Evolutionary conservation across 2,113 vertebrate species (phyloP).

Genomic region (Grammomys surdaster): DNA sequence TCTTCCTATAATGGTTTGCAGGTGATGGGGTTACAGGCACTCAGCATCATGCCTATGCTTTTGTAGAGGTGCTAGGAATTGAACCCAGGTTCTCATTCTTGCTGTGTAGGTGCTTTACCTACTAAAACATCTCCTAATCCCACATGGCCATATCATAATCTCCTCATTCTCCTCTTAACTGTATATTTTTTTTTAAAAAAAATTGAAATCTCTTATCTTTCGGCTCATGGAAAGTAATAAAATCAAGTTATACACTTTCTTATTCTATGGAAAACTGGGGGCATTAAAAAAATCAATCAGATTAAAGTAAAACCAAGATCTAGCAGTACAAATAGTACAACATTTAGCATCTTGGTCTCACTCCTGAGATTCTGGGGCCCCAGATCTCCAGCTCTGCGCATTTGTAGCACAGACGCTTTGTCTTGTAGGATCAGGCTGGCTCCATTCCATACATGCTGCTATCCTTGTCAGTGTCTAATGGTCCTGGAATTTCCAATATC

Average conservation of each 20-base stretch:
- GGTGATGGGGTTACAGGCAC: neutral
- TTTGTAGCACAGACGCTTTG: neutral
- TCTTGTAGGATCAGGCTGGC: neutral
- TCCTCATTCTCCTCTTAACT: neutral
- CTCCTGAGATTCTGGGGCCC: neutral
- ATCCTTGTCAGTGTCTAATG: neutral
- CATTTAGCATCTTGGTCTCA: too few relatives aligned
- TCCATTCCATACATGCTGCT: neutral
- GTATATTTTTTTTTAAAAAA: neutral
- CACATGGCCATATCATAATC: neutral
- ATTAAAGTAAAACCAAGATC: neutral
- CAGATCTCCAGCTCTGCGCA: neutral
- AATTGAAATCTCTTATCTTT: neutral
- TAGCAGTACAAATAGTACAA: neutral
- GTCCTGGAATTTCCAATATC: neutral
- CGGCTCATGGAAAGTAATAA: neutral
- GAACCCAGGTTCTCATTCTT: neutral
- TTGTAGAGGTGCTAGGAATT: neutral
- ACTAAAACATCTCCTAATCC: neutral
- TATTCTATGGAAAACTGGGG: neutral
- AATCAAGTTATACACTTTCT: neutral
- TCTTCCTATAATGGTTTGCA: neutral
- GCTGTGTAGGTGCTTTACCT: neutral
- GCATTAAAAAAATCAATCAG: neutral
- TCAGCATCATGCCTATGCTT: neutral